Evolutionary conservation across 2,888 invertebrate genomes (phyloP).

Genomic region (Phengaris alcon): DNA sequence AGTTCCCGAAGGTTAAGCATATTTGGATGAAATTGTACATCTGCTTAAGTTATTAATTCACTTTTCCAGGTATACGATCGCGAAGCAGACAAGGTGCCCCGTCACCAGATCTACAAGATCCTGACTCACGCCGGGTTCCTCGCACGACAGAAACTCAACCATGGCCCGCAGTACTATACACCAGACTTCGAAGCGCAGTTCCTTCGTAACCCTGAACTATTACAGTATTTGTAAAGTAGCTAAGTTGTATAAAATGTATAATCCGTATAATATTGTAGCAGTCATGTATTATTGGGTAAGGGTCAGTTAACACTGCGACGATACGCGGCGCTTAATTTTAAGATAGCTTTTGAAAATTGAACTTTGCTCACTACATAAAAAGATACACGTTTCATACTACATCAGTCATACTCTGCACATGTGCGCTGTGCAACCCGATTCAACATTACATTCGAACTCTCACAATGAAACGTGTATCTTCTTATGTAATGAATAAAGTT

Average conservation of each 20-base stretch:
- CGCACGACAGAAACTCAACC: slow-evolving; percentile 43
- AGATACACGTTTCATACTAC: too few relatives aligned
- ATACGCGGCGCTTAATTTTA: too few relatives aligned
- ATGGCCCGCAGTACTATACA: slow-evolving; percentile 36
- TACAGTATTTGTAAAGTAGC: slow-evolving; percentile 27
- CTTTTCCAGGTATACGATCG: slow-evolving; percentile 75
- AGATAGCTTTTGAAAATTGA: too few relatives aligned
- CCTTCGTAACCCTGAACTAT: slow-evolving; percentile 31
- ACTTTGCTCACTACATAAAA: too few relatives aligned
- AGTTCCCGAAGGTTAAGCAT: not conserved
- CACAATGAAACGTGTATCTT: too few relatives aligned
- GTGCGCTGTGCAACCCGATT: too few relatives aligned
- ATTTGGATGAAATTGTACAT: not conserved
- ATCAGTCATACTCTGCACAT: too few relatives aligned
- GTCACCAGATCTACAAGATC: slow-evolving; percentile 81
- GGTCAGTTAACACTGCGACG: too few relatives aligned
- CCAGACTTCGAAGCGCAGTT: slow-evolving; percentile 31
- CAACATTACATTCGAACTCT: too few relatives aligned
- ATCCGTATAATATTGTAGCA: not conserved
- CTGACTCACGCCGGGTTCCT: slow-evolving; percentile 82
- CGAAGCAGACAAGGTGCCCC: slow-evolving; percentile 80
- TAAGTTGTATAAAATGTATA: not conserved
- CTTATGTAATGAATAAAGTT: too few relatives aligned
- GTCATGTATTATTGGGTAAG: too few relatives aligned
- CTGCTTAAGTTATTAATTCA: slow-evolving; percentile 4